Evolutionary conservation across 1,140 invertebrate genomes (phyloP).

Genomic region (Lucilia sericata): DNA sequence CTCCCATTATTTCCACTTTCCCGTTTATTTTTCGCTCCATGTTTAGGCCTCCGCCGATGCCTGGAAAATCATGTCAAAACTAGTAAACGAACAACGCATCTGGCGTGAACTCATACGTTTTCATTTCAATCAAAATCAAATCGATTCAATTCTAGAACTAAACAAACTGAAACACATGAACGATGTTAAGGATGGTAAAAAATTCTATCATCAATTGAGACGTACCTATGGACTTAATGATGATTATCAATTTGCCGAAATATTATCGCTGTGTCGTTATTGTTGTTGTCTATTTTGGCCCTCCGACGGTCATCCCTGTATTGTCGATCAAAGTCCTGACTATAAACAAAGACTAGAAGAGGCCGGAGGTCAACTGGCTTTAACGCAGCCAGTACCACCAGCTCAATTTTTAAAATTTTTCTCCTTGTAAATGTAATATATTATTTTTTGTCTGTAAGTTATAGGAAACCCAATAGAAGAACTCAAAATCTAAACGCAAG

Average conservation of each 20-base stretch:
- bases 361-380: conserved; percentile 81
- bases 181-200: conserved; percentile 76
- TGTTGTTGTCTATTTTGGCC: conserved; percentile 98
- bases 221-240: conserved; percentile 90
- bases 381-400: conserved; percentile 86
- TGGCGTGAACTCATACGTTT: conserved; percentile 93
- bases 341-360: conserved; percentile 82
- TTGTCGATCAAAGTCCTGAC: conserved; percentile 84
- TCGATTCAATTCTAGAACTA: conserved; percentile 76
- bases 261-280: conserved; percentile 92
- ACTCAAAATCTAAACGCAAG: background rate
- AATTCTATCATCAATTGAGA: conserved; percentile 79
- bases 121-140: conserved; percentile 91
- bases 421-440: conserved; percentile 76
- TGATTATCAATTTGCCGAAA: conserved; percentile 90
- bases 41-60: conserved; percentile 71
- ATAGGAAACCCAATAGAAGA: background rate
- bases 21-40: no score
- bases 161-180: conserved; percentile 67
- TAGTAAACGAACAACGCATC: conserved; percentile 89
- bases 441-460: background rate
- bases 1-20: conserved; percentile 29
- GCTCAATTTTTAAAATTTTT: conserved; percentile 92
- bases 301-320: conserved; percentile 89
- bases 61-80: conserved; percentile 79